Base-by-base conservation (phyloP, 2,797 vertebrate species). In the Enteromius treurensis region DNA sequence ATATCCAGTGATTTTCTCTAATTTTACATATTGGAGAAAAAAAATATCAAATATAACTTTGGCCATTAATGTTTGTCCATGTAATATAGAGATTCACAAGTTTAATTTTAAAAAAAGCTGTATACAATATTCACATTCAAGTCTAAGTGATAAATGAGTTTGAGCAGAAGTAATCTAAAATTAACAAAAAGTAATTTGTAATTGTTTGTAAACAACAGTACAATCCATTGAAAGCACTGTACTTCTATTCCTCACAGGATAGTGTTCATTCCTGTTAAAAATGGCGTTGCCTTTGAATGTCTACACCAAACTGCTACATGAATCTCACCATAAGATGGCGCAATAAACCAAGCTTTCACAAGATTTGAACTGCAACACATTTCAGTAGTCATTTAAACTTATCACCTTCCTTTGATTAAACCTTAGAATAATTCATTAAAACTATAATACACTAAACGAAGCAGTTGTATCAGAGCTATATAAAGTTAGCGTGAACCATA, bases 261-360 rank as follows among this genome's bases (percentile, higher is more conserved):
- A 17, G 9, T 49, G 17, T 47, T 47, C n/a, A 70, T 26, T 70
- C n/a, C 13, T 70, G n/a, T 70, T 8, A 26, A 29, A 47, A 70
- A 29, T 4, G n/a, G 40, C 3, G 6, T 5, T 70, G 0, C 5
- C 21, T 37, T n/a, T n/a, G n/a, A 8, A 8, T 1, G 40, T 70
- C 40, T 47, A 4, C 26, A 14, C 11, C 23, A 47, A 47, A 64
- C 26, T 40, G 42, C 40, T 29, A 29, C 69, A 26, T 15, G 1
- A 40, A 49, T 71, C 17, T 58, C 49, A 58, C 81, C 81, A 83
- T 34, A 23, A 26, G 74, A 62, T 53, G 74, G 81, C 81, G 75
- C 65, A 69, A 70, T 40, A 69, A 69, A 70, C 53, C 29, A 60
- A 8, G 4, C 26, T 78, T 77, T 77, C 17, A 68, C 6, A 45